Base-by-base conservation (phyloP, 1,140 invertebrate species). In the Drosophila ohnishii region DNA sequence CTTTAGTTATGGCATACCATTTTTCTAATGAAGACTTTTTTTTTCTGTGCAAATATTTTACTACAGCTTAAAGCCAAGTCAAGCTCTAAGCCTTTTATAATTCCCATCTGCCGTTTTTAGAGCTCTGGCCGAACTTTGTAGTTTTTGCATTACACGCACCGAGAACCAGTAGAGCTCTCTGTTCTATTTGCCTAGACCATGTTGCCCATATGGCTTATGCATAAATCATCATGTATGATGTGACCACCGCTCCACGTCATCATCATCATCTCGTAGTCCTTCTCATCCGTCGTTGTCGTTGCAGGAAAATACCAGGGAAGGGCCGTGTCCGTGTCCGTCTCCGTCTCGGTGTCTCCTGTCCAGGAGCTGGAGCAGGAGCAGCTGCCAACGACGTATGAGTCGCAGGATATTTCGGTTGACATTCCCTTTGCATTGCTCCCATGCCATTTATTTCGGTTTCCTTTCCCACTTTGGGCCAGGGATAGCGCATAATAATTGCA, bases 151-250 rank as follows among this genome's bases (percentile, higher is more conserved):
- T 69, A 48, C 48, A 65, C 73, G 48, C 40, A 51, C 35, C 14
- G 37, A 55, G 22, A 35, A 55, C 34, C 35, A n/a, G 60, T n/a
- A 35, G 42, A 44, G 53, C 44, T 55, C 32, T 62, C 50, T 57
- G 30, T 59, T 13, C 75, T 72, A 62, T 75, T 72, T 80, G 61
- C 30, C 56, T 58, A 75, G 71, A 56, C 35, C 62, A 75, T 45
- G 62, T 45, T 35, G 58, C 44, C 73, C 73, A 82, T 82, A 82
- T 82, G 79, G 56, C 70, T 78, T 82, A 78, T 82, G 79, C 79
- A 82, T 82, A 82, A 82, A 82, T 82, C 79, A 82, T 82, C 69
- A 59, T 82, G 62, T 64, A 55, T 58, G 59, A 61, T 79, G 69
- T 79, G 69, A 44, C 71, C 76, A 74, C 47, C 45, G 30, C 69